Evolutionary conservation across 1,140 invertebrate species (phyloP).

Genomic region (Drosophila yakuba): DNA sequence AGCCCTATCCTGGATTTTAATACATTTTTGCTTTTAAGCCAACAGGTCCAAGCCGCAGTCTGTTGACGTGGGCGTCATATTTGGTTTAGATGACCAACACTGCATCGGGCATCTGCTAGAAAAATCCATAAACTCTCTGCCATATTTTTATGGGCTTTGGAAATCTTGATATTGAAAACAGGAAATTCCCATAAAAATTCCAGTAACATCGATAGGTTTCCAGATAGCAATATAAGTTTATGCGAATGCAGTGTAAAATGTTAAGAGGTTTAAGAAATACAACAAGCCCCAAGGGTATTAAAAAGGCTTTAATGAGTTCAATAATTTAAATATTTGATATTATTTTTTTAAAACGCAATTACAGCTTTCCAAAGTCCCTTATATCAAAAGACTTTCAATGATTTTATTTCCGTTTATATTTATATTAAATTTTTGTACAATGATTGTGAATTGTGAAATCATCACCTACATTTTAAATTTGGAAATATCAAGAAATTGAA

Average conservation of each 20-base stretch:
- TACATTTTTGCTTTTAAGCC: slow-evolving; percentile 68
- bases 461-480: neutral
- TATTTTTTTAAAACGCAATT: too few relatives aligned
- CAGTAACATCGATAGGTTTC: slow-evolving; percentile 10
- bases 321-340: too few relatives aligned
- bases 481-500: neutral
- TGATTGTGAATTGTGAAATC: slow-evolving; percentile 2
- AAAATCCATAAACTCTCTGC: slow-evolving; percentile 38
- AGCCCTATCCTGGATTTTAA: slow-evolving; percentile 42
- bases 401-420: too few relatives aligned
- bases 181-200: slow-evolving; percentile 24
- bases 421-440: neutral
- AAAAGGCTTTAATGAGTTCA: too few relatives aligned
- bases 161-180: slow-evolving; percentile 38
- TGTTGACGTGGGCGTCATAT: slow-evolving; percentile 50
- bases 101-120: slow-evolving; percentile 34
- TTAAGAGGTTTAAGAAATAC: too few relatives aligned
- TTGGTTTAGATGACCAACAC: slow-evolving; percentile 17
- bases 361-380: too few relatives aligned
- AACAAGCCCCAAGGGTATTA: too few relatives aligned
- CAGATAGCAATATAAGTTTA: neutral
- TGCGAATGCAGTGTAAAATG: neutral
- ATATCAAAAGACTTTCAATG: too few relatives aligned
- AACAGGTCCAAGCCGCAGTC: slow-evolving; percentile 20
- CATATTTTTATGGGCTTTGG: slow-evolving; percentile 40